These are phyloP conservation scores for Drosophila arawakana DNA, from an alignment of 1,140 invertebrate genomes.

Conservation along the genomic window DNA sequence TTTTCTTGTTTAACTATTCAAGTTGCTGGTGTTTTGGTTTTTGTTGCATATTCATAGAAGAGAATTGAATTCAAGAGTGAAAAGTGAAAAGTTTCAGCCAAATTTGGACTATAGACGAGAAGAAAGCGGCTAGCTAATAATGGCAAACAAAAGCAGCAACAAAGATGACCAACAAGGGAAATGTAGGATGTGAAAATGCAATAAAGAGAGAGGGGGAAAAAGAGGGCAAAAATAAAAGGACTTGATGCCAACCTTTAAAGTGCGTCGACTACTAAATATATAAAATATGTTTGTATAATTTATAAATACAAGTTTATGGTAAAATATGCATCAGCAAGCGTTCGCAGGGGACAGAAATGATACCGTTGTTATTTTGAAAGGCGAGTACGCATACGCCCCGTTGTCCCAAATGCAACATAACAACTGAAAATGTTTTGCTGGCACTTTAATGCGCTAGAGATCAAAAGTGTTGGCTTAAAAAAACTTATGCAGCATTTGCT, in stretches of 20 bases:
- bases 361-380: constrained; percentile 21
- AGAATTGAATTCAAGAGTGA: constrained; percentile 58
- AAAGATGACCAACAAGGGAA: constrained; percentile 34
- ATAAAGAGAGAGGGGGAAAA: background rate
- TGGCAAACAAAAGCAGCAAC: constrained; percentile 45
- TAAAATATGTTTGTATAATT: constrained; percentile 23
- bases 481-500: constrained; percentile 84
- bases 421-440: constrained; percentile 63
- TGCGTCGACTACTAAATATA: constrained; percentile 48
- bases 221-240: constrained; percentile 10
- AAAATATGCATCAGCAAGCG: constrained; percentile 70
- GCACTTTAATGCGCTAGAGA: constrained; percentile 48
- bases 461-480: constrained; percentile 72
- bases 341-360: constrained; percentile 45
- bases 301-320: constrained; percentile 57
- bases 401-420: constrained; percentile 20
- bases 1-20: constrained; percentile 4
- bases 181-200: background rate
- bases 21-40: constrained; percentile 4
- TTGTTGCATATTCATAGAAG: constrained; percentile 57
- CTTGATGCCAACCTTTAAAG: constrained; percentile 29
- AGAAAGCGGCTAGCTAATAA: constrained; percentile 53
- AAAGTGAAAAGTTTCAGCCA: constrained; percentile 47
- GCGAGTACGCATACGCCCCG: constrained; percentile 49
- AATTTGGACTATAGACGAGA: constrained; percentile 18